Evolutionary conservation across 23 tunicate genomes (phyloP).

Genomic region (Botrylloides violaceus): DNA sequence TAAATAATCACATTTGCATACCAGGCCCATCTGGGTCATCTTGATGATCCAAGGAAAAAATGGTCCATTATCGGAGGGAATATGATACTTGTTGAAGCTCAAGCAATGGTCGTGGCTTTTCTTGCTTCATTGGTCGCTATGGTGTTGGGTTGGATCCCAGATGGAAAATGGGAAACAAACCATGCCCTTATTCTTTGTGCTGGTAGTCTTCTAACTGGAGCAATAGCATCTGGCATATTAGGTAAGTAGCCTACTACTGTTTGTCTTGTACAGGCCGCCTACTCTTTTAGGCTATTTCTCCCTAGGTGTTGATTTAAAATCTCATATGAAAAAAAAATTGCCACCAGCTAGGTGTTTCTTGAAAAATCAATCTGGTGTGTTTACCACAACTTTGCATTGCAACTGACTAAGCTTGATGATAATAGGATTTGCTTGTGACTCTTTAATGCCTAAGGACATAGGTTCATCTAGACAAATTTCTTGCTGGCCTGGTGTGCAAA

Average conservation of each 20-base stretch:
- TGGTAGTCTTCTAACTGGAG: constrained; percentile 84
- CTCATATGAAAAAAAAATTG: too few relatives aligned
- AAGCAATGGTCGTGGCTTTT: constrained; percentile 93
- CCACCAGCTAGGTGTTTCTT: too few relatives aligned
- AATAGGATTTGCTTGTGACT: too few relatives aligned
- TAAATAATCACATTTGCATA: background rate
- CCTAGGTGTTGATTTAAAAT: too few relatives aligned
- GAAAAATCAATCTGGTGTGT: too few relatives aligned
- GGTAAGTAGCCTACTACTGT: constrained; percentile 48
- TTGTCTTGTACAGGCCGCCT: too few relatives aligned
- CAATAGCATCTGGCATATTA: constrained; percentile 78
- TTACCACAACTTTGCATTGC: too few relatives aligned
- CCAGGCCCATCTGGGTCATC: constrained; percentile 72
- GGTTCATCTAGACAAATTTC: too few relatives aligned
- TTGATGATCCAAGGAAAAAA: constrained; percentile 36
- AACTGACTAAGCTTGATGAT: too few relatives aligned
- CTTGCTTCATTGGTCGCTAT: constrained; percentile 92
- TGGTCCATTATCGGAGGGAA: constrained; percentile 60
- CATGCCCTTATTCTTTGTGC: constrained; percentile 81
- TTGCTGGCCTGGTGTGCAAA: too few relatives aligned
- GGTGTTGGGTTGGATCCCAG: constrained; percentile 91
- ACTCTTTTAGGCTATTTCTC: too few relatives aligned
- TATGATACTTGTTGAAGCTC: constrained; percentile 80
- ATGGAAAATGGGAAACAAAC: constrained; percentile 86
- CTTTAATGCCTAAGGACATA: too few relatives aligned